Base-by-base conservation (phyloP, 2,888 invertebrate species). In the Bibio marci region DNA sequence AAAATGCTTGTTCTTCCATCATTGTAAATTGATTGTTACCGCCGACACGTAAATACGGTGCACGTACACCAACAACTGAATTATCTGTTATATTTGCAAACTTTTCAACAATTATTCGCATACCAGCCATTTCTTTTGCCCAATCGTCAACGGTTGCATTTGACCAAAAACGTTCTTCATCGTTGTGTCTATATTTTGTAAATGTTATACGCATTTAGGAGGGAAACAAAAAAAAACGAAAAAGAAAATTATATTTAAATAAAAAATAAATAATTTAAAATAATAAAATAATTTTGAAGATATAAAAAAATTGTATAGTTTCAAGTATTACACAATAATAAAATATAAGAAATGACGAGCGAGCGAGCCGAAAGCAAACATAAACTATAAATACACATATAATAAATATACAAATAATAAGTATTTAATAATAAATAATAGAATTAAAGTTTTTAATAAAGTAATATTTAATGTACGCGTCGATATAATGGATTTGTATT, bases 21-120 rank as follows among this genome's bases (percentile, higher is more conserved):
- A 94, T 92, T 51, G 87, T 85, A 65, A 92, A 94, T 64, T 91
- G 91, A 59, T 87, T 87, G 69, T 92, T 90, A 36, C 92, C 92
- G 44, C 92, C 92, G 6, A 91, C 87, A 38, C 90, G 71, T 42
- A 90, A 66, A 57, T 88, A 91, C 1, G 90, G 90, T 5, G 88
- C 86, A 41, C 90, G 76, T 5, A 90, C 82, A 32, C 90, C 90
- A 4, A 90, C 87, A 14, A 91, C 85, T 48, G 85, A 85, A 64
- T 87, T 86, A 57, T 90, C 88, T 2, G 86, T 81, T 47, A 90
- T 70, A 62, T 90, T 88, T 42, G 88, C 77, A 64, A 73, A 90
- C 56, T 88, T 88, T 60, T 90, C 88, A 43, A 77, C 76, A 54
- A 90, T 87, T 47, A 87, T 81, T 49, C 90, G 74, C 80, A 85